Percentiles rank a stretch among this genome's conserved stretches.
phyloP scores from a whole-genome alignment of 2,888 invertebrate species.

The Pantelozetes paolii region DNA sequence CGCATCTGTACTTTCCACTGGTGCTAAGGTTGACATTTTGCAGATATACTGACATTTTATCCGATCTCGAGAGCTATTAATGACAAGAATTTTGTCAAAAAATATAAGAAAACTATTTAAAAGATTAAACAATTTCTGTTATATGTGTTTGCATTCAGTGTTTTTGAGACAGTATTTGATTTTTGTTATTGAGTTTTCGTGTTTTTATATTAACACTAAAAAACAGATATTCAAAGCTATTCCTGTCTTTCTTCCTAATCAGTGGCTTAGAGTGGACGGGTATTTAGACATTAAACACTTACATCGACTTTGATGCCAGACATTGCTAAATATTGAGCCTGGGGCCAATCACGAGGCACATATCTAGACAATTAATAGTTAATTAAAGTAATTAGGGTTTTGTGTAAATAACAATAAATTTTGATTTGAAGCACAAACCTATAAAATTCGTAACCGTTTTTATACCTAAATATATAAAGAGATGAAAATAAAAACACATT shows the following conservation, averaged over 20 bases:
- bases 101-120: background rate
- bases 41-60: conserved; percentile 63
- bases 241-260: background rate
- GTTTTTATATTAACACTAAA: no score
- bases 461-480: conserved; percentile 34
- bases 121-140: no score
- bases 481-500: background rate
- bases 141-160: no score
- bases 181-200: no score
- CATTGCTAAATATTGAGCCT: conserved; percentile 69
- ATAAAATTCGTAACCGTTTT: conserved; percentile 42
- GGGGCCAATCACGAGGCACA: conserved; percentile 75
- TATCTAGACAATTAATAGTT: conserved; percentile 80
- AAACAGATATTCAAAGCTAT: background rate
- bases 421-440: conserved; percentile 19
- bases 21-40: conserved; percentile 66
- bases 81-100: background rate
- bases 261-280: background rate
- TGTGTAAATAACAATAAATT: conserved; percentile 34
- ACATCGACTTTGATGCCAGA: conserved; percentile 81
- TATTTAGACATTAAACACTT: conserved; percentile 56
- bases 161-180: no score
- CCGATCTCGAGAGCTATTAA: conserved; percentile 63
- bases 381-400: conserved; percentile 51
- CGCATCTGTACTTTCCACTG: conserved; percentile 58